phyloP scores from a whole-genome alignment of 2,113 vertebrate genomes.

The Gulo gulo region DNA sequence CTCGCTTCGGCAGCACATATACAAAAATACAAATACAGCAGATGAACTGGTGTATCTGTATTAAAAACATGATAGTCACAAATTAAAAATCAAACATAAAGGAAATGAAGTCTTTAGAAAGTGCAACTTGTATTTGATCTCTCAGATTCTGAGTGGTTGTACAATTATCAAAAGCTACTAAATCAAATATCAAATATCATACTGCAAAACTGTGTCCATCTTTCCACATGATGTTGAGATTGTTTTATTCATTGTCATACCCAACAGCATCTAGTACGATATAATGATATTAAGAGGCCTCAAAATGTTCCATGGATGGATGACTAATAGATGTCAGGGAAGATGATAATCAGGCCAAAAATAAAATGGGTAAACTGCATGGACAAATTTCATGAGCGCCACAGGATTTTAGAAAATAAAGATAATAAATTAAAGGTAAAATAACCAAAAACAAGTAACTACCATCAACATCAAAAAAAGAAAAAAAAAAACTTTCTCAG shows the following conservation, averaged over 20 bases:
- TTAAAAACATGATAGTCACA: not conserved
- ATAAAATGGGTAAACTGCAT: not conserved
- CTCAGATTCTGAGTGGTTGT: not conserved
- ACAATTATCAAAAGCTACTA: not conserved
- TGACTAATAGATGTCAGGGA: not conserved
- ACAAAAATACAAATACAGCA: not conserved
- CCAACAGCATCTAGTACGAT: not conserved
- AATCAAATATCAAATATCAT: not conserved
- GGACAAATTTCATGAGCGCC: not conserved
- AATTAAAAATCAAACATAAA: not conserved
- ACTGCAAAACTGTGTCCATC: not conserved
- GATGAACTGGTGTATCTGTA: not conserved
- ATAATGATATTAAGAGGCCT: not conserved
- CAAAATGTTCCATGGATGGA: not conserved
- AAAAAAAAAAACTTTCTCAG: not conserved
- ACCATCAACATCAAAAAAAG: not conserved
- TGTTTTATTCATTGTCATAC: not conserved
- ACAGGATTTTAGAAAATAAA: slow-evolving; percentile 10
- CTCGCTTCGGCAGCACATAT: too few species aligned
- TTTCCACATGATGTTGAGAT: not conserved
- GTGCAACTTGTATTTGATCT: not conserved
- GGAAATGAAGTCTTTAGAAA: not conserved
- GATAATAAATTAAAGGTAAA: not conserved
- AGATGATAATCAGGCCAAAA: not conserved
- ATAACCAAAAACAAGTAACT: not conserved